Conservation (phyloP, 2,113 vertebrate genomes). For the Machaerirhynchus nigripectus region DNA sequence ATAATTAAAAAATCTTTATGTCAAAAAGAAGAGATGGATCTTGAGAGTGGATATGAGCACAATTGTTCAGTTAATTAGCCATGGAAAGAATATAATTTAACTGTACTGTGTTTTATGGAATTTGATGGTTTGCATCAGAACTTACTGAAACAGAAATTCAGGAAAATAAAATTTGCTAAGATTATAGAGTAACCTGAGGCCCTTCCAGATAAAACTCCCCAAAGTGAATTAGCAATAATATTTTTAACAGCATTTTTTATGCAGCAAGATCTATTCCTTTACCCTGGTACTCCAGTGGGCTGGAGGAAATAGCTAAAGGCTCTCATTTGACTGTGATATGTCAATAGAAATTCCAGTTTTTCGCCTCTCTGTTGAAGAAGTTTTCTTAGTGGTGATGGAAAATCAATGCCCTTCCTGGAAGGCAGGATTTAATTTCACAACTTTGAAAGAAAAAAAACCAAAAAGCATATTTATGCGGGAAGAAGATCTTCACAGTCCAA, state of each 20-base stretch:
- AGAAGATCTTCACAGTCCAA: background rate
- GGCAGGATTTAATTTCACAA: background rate
- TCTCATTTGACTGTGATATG: background rate
- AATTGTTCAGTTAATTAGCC: background rate
- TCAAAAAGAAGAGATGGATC: background rate
- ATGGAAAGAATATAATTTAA: background rate
- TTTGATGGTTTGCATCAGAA: background rate
- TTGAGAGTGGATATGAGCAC: background rate
- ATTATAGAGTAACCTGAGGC: background rate
- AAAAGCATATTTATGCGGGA: background rate
- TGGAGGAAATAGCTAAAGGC: background rate
- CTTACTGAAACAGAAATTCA: background rate
- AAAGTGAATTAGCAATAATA: background rate
- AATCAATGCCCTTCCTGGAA: background rate
- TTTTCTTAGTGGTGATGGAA: background rate
- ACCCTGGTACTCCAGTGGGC: background rate
- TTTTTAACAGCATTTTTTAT: background rate
- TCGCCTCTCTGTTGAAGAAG: background rate
- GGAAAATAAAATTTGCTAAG: background rate
- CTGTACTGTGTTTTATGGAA: background rate
- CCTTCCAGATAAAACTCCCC: background rate
- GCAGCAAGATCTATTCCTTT: background rate
- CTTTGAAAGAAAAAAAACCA: background rate
- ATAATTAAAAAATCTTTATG: background rate
- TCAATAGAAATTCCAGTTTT: background rate